Conservation (phyloP, 1,140 invertebrate genomes). For the Monomorium pharaonis region DNA sequence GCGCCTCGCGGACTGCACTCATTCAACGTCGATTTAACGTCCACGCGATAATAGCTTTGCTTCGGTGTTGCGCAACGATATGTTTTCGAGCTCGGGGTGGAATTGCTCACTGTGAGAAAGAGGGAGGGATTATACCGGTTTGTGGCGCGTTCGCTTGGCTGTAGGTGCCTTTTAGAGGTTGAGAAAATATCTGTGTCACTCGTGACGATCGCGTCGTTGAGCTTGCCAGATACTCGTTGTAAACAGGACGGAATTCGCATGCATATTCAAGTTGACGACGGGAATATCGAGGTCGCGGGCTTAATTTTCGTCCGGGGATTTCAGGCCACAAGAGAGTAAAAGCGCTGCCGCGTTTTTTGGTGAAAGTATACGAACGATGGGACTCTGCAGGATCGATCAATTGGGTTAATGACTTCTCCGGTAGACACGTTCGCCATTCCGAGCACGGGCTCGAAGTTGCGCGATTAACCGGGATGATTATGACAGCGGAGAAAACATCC, state of each 20-base stretch:
- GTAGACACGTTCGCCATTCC: background rate
- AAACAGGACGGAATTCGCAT: slow-evolving; percentile 81
- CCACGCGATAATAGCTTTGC: slow-evolving; percentile 9
- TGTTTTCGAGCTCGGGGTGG: slow-evolving; percentile 40
- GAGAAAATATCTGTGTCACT: slow-evolving; percentile 78
- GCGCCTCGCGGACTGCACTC: background rate
- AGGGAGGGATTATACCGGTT: background rate
- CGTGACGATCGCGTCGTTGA: slow-evolving; percentile 60
- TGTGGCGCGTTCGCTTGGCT: background rate
- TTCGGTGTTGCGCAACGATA: slow-evolving; percentile 55
- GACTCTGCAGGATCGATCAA: slow-evolving; percentile 18
- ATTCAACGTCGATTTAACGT: slow-evolving; percentile 6
- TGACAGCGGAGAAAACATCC: slow-evolving; percentile 21
- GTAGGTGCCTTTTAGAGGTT: slow-evolving; percentile 71
- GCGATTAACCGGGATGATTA: slow-evolving; percentile 29
- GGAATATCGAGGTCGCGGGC: slow-evolving; percentile 49
- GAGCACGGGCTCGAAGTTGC: background rate
- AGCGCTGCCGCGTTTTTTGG: slow-evolving; percentile 46
- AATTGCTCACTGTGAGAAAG: background rate
- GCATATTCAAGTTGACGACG: slow-evolving; percentile 75
- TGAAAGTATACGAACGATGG: slow-evolving; percentile 45
- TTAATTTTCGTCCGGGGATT: slow-evolving; percentile 40
- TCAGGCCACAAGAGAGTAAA: slow-evolving; percentile 38
- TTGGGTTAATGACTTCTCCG: slow-evolving; percentile 48
- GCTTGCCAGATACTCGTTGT: slow-evolving; percentile 71